Conservation (phyloP, 2,888 invertebrate species). For the Meandrusa payeni region DNA sequence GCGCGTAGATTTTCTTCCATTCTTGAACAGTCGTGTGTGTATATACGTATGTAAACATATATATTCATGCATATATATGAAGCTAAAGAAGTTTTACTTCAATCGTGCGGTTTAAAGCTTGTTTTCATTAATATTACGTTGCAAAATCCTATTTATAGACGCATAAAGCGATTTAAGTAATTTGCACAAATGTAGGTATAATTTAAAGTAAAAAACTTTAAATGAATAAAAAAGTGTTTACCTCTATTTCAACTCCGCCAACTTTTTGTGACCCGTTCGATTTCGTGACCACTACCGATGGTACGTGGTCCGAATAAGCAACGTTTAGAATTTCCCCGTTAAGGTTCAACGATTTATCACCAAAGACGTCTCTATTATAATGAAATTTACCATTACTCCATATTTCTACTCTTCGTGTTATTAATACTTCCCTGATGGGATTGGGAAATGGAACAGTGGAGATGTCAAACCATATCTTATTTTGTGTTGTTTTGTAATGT, state of each 20-base stretch:
- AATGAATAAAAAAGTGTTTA: too few relatives aligned
- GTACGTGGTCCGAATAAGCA: constrained; percentile 85
- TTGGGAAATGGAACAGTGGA: constrained; percentile 88
- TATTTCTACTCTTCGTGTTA: constrained; percentile 83
- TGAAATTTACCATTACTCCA: constrained; percentile 84
- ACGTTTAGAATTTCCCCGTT: constrained; percentile 81
- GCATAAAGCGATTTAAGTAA: too few relatives aligned
- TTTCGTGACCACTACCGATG: constrained; percentile 79
- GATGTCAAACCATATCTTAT: constrained; percentile 84
- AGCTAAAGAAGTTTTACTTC: too few relatives aligned
- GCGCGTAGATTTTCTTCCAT: too few relatives aligned
- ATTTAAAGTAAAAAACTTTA: too few relatives aligned
- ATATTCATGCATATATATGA: too few relatives aligned
- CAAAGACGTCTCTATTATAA: constrained; percentile 70
- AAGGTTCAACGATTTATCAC: constrained; percentile 82
- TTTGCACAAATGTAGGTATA: too few relatives aligned
- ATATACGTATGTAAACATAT: too few relatives aligned
- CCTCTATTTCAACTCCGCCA: constrained; percentile 86
- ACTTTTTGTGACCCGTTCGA: constrained; percentile 60
- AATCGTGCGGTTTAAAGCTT: too few relatives aligned
- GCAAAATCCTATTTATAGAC: too few relatives aligned
- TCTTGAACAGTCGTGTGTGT: too few relatives aligned
- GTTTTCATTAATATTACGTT: too few relatives aligned
- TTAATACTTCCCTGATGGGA: constrained; percentile 72
- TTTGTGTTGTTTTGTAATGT: constrained; percentile 56